Evolutionary conservation across 2,797 vertebrate species (phyloP).

Genomic region (Carapus acus): DNA sequence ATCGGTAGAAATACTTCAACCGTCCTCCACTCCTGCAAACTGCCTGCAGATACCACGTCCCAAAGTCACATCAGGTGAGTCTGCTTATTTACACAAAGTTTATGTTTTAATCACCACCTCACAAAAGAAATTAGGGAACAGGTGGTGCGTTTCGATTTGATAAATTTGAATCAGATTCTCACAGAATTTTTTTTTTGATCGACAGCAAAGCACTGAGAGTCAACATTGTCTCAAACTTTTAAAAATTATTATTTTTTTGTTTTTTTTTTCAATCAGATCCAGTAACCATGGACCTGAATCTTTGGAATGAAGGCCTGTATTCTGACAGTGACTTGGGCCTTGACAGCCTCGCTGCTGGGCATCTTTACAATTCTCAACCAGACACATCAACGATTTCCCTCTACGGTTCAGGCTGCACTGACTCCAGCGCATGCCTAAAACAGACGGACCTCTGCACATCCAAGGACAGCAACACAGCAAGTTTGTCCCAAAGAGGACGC

Average conservation of each 20-base stretch:
- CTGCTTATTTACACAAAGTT: not conserved
- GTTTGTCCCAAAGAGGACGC: conserved; percentile 31
- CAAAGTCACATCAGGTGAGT: conserved; percentile 41
- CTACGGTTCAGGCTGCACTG: conserved; percentile 47
- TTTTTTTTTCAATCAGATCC: conserved; percentile 11
- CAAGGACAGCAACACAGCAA: conserved; percentile 23
- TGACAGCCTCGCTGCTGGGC: conserved; percentile 37
- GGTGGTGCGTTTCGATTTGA: too few species aligned
- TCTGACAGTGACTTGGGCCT: conserved; percentile 34
- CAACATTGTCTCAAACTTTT: too few species aligned
- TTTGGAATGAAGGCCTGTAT: conserved; percentile 43
- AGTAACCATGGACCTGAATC: conserved; percentile 37
- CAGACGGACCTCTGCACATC: conserved; percentile 34
- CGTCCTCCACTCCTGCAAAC: conserved; percentile 12
- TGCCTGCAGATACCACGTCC: conserved; percentile 12
- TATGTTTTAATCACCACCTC: not conserved
- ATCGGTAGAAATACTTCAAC: conserved; percentile 35
- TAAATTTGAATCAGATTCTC: not conserved
- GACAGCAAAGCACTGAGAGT: too few species aligned
- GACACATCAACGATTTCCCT: conserved; percentile 46
- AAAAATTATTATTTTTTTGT: too few species aligned
- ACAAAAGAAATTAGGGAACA: too few species aligned
- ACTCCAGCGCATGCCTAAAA: conserved; percentile 34
- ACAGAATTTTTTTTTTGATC: too few species aligned
- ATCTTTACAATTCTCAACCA: conserved; percentile 40